Base-by-base conservation (phyloP, 2,888 invertebrate genomes). In the Amphipoea lucens region DNA sequence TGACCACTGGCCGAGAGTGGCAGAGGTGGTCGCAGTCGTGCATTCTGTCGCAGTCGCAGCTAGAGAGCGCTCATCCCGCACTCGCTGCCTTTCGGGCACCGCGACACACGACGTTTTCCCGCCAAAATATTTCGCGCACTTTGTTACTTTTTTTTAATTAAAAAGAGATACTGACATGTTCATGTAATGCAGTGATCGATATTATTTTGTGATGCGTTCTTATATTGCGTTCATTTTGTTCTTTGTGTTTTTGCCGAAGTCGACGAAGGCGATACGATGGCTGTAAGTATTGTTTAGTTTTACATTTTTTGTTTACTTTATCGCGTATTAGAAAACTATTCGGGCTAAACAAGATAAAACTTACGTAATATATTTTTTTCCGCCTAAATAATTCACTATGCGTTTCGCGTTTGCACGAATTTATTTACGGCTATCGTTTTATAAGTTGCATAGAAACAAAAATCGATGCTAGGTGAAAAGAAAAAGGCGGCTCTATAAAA, bases 191-290 rank as follows among this genome's bases (percentile, higher is more conserved):
- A 84, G 83, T 86, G 88, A 86, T 87, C 79, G 79, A 87, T 90
- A 87, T 90, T 90, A 89, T 86, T 91, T 92, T 95, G 95, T 95
- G 94, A 96, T 96, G 96, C 96, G 96, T 92, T 95, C 90, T 92
- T 95, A 92, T 94, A 89, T 94, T 93, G 94, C 95, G 94, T 92
- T 96, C 93, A 91, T 96, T 95, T 95, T 96, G 90, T 96, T 96
- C 91, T 96, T 96, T 95, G 95, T 97, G 94, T 96, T 96, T 94
- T 94, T 96, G 87, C 95, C 95, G 82, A 94, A 93, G 90, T 94
- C 96, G 14, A 92, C 95, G 74, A 93, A 96, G 90, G 96, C 95
- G 89, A 96, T 97, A 91, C 95, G 96, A 94, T 97, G 97, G 97
- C 91, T 96, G 96, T 96, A 94, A 96, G 97, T 97, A 95, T 85